Base-by-base conservation (phyloP, 2,113 vertebrate species). In the Calidris pugnax region DNA sequence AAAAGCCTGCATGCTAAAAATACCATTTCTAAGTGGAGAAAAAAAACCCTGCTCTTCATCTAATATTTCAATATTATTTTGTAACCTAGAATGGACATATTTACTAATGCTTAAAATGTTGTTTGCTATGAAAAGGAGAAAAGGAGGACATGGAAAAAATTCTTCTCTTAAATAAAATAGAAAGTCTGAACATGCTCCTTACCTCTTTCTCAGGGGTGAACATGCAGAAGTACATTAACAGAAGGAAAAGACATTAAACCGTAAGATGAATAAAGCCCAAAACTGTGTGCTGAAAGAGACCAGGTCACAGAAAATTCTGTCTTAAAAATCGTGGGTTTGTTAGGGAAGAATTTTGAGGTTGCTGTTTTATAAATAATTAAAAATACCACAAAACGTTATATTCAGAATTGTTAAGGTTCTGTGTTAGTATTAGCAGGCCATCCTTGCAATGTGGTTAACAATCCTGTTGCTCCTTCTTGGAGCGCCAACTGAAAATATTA, bases 171-270 rank as follows among this genome's bases (percentile, higher is more conserved):
- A 72, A 85, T 74, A 45, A 80, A 89, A 48, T 16, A 73, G 73
- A 7, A 93, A 71, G 10, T 47, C 63, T 83, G 21, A 91, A 86
- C 28, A 41, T 10, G 51, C 21, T 91, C 14, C 56, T 32, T 59
- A 64, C 39, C 28, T 87, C 23, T 85, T 81, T 81, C 73, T 69
- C 62, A 83, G 11, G 43, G 27, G 18, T n/a, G 43, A 93, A 57
- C 39, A 76, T 4, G 20, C 39, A 74, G 19, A 63, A 81, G 6
- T 55, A 26, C 60, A 80, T 87, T 53, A 87, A 47, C 32, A 90
- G 86, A 89, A 71, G 21, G 67, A 80, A 87, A 88, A 88, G 37
- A n/a, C 73, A 96, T 66, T 92, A 69, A 87, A 84, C 12, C n/a
- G 12, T 33, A 85, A 81, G 33, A 76, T 55, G 10, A 90, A 39